These are phyloP conservation scores for Myrmophylax atrothorax DNA, from an alignment of 2,113 vertebrate species.

Conservation along the genomic window DNA sequence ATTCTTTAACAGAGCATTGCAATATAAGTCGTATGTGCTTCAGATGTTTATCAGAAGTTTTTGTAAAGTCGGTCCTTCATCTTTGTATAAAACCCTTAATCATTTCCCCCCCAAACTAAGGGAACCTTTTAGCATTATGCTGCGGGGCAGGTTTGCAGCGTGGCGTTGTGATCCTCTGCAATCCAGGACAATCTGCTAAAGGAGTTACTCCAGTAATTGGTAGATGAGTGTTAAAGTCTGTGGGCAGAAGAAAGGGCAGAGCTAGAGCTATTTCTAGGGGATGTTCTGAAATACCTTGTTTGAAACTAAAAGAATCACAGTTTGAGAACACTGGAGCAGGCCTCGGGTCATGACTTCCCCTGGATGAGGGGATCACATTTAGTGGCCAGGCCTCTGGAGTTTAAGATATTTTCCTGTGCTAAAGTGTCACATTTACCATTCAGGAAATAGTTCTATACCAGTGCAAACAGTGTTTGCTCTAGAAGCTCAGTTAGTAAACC, in stretches of 20 bases:
- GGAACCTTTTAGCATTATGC: background rate
- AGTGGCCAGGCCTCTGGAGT: conserved; percentile 46
- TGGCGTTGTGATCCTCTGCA: conserved; percentile 18
- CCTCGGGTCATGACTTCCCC: background rate
- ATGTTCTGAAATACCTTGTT: conserved; percentile 51
- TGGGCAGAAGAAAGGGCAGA: conserved; percentile 60
- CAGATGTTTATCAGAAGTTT: conserved; percentile 40
- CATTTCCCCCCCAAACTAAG: background rate
- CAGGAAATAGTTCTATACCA: background rate
- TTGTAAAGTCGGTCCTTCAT: conserved; percentile 37
- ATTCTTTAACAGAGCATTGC: background rate
- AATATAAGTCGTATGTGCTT: background rate
- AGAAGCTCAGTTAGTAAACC: conserved; percentile 14
- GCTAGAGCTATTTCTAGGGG: conserved; percentile 53
- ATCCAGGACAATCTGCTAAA: background rate
- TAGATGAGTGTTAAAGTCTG: conserved; percentile 36
- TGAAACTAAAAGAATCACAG: conserved; percentile 29
- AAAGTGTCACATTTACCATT: conserved; percentile 11
- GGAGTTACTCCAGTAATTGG: conserved; percentile 43
- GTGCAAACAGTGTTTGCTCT: conserved; percentile 1
- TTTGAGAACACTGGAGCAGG: conserved; percentile 54
- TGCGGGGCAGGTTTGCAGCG: conserved; percentile 39
- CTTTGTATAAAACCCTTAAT: conserved; percentile 23
- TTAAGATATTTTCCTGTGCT: conserved; percentile 28
- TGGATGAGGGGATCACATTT: background rate